phyloP scores from a whole-genome alignment of 1,140 invertebrate genomes.

The Drosophila malerkotliana region DNA sequence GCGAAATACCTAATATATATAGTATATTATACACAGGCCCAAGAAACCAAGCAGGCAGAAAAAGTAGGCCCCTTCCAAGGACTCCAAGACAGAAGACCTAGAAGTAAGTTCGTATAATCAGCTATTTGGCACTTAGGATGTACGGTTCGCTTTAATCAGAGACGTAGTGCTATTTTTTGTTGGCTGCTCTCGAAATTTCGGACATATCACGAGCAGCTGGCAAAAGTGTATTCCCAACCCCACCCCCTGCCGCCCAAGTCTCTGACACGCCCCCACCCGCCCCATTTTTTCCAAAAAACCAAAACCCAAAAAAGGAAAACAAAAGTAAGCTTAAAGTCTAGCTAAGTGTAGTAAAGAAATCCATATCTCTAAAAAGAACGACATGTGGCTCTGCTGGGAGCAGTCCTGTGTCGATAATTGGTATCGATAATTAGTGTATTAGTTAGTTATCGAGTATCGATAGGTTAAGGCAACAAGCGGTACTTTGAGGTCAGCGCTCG shows the following conservation, averaged over 20 bases:
- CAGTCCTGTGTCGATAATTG: slow-evolving; percentile 22
- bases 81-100: not conserved
- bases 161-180: slow-evolving; percentile 13
- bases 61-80: not conserved
- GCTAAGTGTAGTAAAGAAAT: slow-evolving; percentile 24
- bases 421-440: slow-evolving; percentile 19
- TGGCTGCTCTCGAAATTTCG: slow-evolving; percentile 20
- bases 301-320: not conserved
- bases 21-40: not conserved
- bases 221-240: not conserved
- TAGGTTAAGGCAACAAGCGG: slow-evolving; percentile 32
- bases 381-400: not conserved
- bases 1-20: not conserved
- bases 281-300: slow-evolving; percentile 1
- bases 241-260: slow-evolving; percentile 1
- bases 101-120: slow-evolving; percentile 24
- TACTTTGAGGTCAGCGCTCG: slow-evolving; percentile 40
- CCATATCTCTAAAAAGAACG: slow-evolving; percentile 35
- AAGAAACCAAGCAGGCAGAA: not conserved
- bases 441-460: slow-evolving; percentile 25
- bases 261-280: slow-evolving; percentile 14
- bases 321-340: not conserved
- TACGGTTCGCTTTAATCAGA: slow-evolving; percentile 30
- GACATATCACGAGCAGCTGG: slow-evolving; percentile 48
- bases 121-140: slow-evolving; percentile 10